Percentiles rank a stretch among this genome's conserved stretches.
Evolutionary conservation across 2,797 vertebrate species (phyloP).

Genomic region (Merluccius polli): DNA sequence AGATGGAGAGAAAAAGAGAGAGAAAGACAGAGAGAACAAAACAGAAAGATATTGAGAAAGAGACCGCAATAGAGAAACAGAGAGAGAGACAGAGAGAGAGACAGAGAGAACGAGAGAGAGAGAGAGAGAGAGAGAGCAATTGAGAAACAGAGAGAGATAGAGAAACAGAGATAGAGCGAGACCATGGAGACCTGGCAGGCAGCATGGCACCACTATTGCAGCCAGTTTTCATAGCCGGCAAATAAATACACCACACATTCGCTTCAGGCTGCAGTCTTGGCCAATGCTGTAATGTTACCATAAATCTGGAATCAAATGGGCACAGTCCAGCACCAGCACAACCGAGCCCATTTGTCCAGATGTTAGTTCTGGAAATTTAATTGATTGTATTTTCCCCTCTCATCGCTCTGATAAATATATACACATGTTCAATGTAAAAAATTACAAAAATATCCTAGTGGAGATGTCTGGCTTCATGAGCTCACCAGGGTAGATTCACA

Average conservation of each 20-base stretch:
- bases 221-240: slow-evolving; percentile 51
- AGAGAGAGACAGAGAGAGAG: background rate
- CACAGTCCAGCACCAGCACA: slow-evolving; percentile 37
- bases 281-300: slow-evolving; percentile 64
- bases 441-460: slow-evolving; percentile 33
- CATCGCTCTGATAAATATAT: slow-evolving; percentile 49
- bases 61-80: slow-evolving; percentile 2
- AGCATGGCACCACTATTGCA: slow-evolving; percentile 42
- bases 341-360: slow-evolving; percentile 59
- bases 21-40: slow-evolving; percentile 1
- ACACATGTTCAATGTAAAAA: slow-evolving; percentile 42
- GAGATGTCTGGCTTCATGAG: slow-evolving; percentile 57
- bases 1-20: slow-evolving; percentile 6
- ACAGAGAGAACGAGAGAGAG: background rate
- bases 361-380: slow-evolving; percentile 48
- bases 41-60: background rate
- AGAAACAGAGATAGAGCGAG: slow-evolving; percentile 21
- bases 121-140: background rate
- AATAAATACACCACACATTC: slow-evolving; percentile 59
- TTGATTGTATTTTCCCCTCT: slow-evolving; percentile 31
- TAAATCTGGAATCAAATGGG: slow-evolving; percentile 61
- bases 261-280: slow-evolving; percentile 29
- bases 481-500: slow-evolving; percentile 36
- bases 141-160: background rate
- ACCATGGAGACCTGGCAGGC: slow-evolving; percentile 48